These are phyloP conservation scores for Gallinago media DNA, from an alignment of 2,113 vertebrate genomes.

Conservation along the genomic window DNA sequence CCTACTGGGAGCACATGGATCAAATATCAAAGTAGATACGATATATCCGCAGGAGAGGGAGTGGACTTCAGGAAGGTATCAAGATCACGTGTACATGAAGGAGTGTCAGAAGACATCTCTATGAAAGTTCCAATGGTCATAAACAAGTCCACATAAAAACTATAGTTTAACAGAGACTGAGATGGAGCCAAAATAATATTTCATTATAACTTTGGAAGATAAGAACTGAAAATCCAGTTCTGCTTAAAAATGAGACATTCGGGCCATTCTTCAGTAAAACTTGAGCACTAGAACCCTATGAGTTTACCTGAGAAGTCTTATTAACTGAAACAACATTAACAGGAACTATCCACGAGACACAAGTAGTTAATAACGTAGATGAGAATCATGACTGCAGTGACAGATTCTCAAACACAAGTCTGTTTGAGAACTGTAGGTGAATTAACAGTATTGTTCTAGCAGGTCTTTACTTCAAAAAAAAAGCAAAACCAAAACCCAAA, in stretches of 20 bases:
- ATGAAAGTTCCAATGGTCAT: background rate
- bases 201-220: background rate
- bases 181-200: background rate
- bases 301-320: background rate
- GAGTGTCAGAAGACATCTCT: background rate
- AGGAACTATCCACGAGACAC: background rate
- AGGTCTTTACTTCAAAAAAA: background rate
- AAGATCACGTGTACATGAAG: background rate
- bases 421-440: background rate
- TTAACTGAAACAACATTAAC: background rate
- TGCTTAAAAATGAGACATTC: background rate
- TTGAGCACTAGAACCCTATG: background rate
- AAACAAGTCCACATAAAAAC: background rate
- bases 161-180: background rate
- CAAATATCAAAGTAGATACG: conserved; percentile 68
- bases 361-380: background rate
- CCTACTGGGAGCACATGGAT: conserved; percentile 46
- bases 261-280: background rate
- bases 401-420: background rate
- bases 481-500: background rate
- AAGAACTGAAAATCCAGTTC: background rate
- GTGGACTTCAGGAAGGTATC: background rate
- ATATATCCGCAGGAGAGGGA: background rate
- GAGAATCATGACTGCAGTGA: background rate
- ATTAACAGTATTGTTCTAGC: background rate